Evolutionary conservation across 2,797 vertebrate species (phyloP).

Genomic region (Lutjanus argentimaculatus): DNA sequence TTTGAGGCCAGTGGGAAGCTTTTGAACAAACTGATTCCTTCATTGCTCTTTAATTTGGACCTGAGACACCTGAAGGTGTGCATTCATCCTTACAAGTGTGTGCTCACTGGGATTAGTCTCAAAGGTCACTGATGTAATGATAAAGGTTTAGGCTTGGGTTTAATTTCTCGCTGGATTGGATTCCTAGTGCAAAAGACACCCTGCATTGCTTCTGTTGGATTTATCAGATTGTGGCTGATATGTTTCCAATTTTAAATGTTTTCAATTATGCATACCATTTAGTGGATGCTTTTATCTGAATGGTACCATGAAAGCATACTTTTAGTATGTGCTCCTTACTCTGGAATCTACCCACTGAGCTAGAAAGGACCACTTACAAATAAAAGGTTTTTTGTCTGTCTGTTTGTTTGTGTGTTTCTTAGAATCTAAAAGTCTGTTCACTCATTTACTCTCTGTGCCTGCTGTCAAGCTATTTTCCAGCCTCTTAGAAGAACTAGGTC

Average conservation of each 20-base stretch:
- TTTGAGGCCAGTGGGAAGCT: conserved; percentile 45
- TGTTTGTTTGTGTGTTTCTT: conserved; percentile 41
- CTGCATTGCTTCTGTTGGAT: conserved; percentile 2
- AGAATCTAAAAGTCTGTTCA: conserved; percentile 30
- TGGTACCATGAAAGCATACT: conserved; percentile 53
- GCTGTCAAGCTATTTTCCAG: neutral
- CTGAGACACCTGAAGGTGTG: neutral
- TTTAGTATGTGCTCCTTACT: conserved; percentile 39
- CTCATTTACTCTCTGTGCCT: conserved; percentile 16
- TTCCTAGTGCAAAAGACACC: neutral
- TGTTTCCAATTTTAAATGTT: conserved; percentile 64
- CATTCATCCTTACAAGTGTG: conserved; percentile 10
- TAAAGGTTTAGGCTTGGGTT: neutral
- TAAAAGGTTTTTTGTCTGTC: conserved; percentile 58
- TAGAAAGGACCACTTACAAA: conserved; percentile 63
- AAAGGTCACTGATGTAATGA: conserved; percentile 22
- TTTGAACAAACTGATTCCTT: conserved; percentile 45
- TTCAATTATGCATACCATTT: conserved; percentile 77
- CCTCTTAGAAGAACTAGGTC: conserved; percentile 45
- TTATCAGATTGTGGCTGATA: conserved; percentile 54
- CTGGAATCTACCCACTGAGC: conserved; percentile 45
- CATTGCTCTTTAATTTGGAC: conserved; percentile 36
- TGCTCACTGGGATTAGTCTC: conserved; percentile 5
- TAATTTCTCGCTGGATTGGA: neutral
- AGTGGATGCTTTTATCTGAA: conserved; percentile 74